Conservation (phyloP, 2,113 vertebrate genomes). For the Sardina pilchardus region DNA sequence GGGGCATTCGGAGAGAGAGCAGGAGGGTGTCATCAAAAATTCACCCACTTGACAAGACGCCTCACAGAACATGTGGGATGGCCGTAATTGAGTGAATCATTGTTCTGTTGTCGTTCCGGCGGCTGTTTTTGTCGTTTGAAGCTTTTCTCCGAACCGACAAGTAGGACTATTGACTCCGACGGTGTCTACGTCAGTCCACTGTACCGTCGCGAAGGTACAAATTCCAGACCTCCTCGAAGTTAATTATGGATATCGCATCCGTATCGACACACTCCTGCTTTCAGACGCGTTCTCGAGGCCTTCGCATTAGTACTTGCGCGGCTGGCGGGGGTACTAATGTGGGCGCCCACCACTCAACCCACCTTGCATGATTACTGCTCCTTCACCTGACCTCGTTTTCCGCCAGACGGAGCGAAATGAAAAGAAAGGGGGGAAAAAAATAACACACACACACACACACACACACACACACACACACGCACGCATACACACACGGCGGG, state of each 20-base stretch:
- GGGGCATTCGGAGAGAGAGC: background rate
- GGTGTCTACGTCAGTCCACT: background rate
- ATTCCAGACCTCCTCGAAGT: background rate
- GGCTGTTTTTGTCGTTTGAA: background rate
- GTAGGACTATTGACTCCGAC: background rate
- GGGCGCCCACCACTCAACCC: background rate
- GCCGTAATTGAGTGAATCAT: background rate
- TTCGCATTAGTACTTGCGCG: background rate
- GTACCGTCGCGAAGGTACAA: background rate
- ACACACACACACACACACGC: too few relatives aligned
- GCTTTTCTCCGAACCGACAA: background rate
- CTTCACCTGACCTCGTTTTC: slow-evolving; percentile 14
- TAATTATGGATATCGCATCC: slow-evolving; percentile 5
- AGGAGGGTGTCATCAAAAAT: background rate
- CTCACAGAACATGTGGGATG: background rate
- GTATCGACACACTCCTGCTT: background rate
- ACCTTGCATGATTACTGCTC: slow-evolving; percentile 7
- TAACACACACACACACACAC: too few relatives aligned
- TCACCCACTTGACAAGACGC: background rate
- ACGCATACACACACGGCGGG: background rate
- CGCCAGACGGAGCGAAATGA: background rate
- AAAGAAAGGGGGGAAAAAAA: too few relatives aligned
- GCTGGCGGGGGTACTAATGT: background rate
- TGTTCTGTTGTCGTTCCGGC: background rate
- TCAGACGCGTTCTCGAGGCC: background rate